Base-by-base conservation (phyloP, 2,888 invertebrate species). In the Eupithecia centaureata region DNA sequence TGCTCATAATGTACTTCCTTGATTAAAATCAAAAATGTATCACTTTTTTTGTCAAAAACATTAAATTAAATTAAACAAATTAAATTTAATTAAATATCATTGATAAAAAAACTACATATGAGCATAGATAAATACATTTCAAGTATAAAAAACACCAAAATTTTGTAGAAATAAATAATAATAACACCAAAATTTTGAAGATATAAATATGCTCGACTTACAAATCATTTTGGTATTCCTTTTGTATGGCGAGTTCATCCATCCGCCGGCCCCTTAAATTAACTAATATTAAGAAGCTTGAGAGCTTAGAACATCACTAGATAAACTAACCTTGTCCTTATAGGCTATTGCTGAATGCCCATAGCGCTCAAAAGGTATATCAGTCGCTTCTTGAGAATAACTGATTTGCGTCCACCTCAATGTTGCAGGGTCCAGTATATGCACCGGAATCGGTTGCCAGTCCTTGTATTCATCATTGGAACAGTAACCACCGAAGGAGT, bases 401-500 rank as follows among this genome's bases (percentile, higher is more conserved):
- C 78, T 89, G n/a, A 95, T 87, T 18, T 89, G 76, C 0, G 93
- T 87, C 96, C 96, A 95, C 78, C 94, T 91, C 78, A 94, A 90
- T 30, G 95, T 95, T 86, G 95, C 92, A 63, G 97, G 97, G 82
- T 98, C 95, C 27, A 98, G 91, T 15, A 97, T 95, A 88, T 98
- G 97, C 1, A 98, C 96, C 83, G 98, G 98, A 84, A 98, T 98
- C 0, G 97, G 96, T 42, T 95, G 94, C 86, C 95, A 95, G 71
- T 95, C 94, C 67, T 94, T 94, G 80, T 96, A 97, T 81, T 97
- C 96, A 79, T 97, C 97, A 12, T 96, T 96, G 0, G 97, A 97
- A 83, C 97, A 98, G 85, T 98, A 98, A 30, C 98, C 98, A 47
- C 98, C 98, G 86, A 98, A 98, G 0, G 97, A 97, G 87, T 96